A percentile compares a stretch with the other conserved stretches of the same genome.
Evolutionary conservation across 2,888 invertebrate species (phyloP).

Genomic region (Mermis nigrescens): DNA sequence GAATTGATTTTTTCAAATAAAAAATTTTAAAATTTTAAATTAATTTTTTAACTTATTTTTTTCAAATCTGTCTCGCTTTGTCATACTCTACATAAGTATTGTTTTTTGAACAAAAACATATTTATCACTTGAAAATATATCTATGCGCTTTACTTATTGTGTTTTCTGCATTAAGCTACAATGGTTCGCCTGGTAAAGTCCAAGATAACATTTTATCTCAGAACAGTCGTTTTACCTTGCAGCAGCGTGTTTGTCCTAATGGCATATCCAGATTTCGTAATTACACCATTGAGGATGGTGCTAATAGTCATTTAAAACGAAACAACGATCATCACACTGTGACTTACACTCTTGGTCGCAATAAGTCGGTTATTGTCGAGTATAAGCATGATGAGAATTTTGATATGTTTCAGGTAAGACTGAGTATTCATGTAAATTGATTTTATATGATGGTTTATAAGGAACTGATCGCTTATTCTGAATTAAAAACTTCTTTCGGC

Average conservation of each 20-base stretch:
- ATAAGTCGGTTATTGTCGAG: slow-evolving; percentile 64
- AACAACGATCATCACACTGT: slow-evolving; percentile 20
- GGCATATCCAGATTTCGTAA: slow-evolving; percentile 5
- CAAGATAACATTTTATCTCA: not conserved
- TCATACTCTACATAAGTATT: no score
- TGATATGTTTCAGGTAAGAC: slow-evolving; percentile 94
- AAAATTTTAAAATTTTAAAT: no score
- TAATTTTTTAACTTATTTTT: no score
- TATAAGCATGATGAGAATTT: slow-evolving; percentile 84
- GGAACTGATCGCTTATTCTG: no score
- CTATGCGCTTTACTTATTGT: not conserved
- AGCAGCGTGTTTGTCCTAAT: not conserved
- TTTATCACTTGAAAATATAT: no score
- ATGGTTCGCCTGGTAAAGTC: not conserved
- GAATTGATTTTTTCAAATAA: no score
- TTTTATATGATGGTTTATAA: no score
- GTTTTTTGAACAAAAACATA: no score
- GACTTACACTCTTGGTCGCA: slow-evolving; percentile 24
- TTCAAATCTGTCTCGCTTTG: no score
- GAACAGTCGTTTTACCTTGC: slow-evolving; percentile 1
- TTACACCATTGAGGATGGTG: not conserved
- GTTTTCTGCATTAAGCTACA: slow-evolving; percentile 4
- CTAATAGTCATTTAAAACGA: not conserved
- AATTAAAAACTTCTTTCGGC: no score
- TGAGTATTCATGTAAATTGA: no score